Evolutionary conservation across 2,888 invertebrate species (phyloP).

Genomic region (Lymantria monacha): DNA sequence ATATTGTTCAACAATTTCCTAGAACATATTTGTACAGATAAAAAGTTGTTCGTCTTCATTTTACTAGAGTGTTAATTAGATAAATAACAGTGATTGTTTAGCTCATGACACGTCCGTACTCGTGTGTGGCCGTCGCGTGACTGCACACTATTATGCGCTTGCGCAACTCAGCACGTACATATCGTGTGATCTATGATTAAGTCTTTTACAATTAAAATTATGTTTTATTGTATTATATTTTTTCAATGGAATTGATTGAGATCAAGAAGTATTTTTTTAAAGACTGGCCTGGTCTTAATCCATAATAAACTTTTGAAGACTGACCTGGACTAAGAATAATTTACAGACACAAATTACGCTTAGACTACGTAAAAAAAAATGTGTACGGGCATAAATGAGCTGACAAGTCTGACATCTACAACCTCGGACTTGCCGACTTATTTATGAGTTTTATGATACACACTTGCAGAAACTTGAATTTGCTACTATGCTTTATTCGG

Average conservation of each 20-base stretch:
- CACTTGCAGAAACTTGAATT: too few species aligned
- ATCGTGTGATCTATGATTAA: constrained; percentile 42
- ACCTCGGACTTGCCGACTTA: too few species aligned
- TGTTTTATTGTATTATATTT: constrained; percentile 20
- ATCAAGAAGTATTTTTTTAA: too few species aligned
- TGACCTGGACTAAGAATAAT: too few species aligned
- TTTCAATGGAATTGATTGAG: not conserved
- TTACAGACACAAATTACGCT: too few species aligned
- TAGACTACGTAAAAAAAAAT: too few species aligned
- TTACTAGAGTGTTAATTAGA: constrained; percentile 46
- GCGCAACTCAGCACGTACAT: constrained; percentile 45
- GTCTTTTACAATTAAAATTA: constrained; percentile 30
- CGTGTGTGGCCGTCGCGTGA: constrained; percentile 73
- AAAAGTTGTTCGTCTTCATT: constrained; percentile 11
- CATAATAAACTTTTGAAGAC: too few species aligned
- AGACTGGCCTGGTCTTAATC: too few species aligned
- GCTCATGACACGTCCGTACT: constrained; percentile 48
- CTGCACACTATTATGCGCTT: constrained; percentile 53
- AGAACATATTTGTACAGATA: constrained; percentile 19
- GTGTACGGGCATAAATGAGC: too few species aligned
- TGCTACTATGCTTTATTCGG: constrained; percentile 5
- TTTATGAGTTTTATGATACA: too few species aligned
- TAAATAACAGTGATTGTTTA: constrained; percentile 54
- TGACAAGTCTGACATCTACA: too few species aligned
- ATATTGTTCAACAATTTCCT: constrained; percentile 2